These are phyloP conservation scores for Zeugodacus cucurbitae DNA, from an alignment of 1,140 invertebrate species.

Conservation along the genomic window DNA sequence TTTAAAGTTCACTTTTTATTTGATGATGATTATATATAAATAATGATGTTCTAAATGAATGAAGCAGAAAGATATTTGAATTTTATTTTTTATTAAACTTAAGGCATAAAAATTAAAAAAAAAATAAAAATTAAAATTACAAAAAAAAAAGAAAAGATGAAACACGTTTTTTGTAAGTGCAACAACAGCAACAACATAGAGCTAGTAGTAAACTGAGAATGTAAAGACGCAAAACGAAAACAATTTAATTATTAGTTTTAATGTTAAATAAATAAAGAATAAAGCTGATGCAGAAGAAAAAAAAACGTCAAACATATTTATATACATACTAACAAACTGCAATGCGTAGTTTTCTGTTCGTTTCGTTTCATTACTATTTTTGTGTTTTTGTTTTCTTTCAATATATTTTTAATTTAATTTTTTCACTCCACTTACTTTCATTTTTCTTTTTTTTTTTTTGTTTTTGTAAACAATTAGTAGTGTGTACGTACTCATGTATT, in stretches of 20 bases:
- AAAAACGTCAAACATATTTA: not conserved
- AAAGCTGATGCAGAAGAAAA: not conserved
- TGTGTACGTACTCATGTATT: constrained; percentile 5
- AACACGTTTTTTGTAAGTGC: constrained; percentile 7
- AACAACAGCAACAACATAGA: not conserved
- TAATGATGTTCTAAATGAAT: not conserved
- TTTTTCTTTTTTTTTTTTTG: not conserved
- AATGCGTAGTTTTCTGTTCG: constrained; percentile 1
- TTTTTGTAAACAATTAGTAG: not conserved
- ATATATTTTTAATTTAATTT: not conserved
- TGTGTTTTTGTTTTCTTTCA: not conserved
- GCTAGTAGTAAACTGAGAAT: not conserved
- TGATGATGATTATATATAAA: constrained; percentile 34
- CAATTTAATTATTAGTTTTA: constrained; percentile 37
- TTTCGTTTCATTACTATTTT: not conserved
- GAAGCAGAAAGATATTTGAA: not conserved
- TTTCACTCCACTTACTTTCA: not conserved
- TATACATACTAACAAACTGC: constrained; percentile 2
- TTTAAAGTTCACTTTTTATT: constrained; percentile 36
- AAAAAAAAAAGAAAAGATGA: not conserved
- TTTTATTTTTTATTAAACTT: not conserved
- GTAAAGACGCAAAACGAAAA: constrained; percentile 37
- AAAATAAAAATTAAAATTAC: not conserved
- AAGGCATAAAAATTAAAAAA: not conserved
- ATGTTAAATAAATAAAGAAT: no score